These are phyloP conservation scores for Microdon myrmicae DNA, from an alignment of 2,888 invertebrate genomes.

Conservation along the genomic window DNA sequence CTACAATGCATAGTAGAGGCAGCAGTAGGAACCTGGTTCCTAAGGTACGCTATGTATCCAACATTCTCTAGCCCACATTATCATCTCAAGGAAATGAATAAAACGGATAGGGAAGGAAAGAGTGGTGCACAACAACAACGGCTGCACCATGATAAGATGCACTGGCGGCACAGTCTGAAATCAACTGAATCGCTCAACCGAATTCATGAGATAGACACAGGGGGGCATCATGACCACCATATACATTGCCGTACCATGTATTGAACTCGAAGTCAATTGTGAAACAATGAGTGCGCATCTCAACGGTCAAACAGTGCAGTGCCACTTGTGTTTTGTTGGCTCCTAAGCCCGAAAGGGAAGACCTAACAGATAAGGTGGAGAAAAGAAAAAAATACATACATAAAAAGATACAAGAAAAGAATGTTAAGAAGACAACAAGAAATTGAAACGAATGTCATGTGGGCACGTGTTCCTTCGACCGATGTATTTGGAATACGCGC, in stretches of 20 bases:
- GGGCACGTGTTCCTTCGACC: slow-evolving; percentile 50
- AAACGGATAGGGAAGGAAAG: not conserved
- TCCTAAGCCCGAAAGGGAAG: slow-evolving; percentile 25
- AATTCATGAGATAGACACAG: slow-evolving; percentile 36
- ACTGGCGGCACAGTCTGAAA: slow-evolving; percentile 50
- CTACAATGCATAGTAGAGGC: slow-evolving; percentile 33
- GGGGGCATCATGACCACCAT: slow-evolving; percentile 20
- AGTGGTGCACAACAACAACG: not conserved
- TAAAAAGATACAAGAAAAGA: slow-evolving; percentile 34
- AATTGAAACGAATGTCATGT: slow-evolving; percentile 51
- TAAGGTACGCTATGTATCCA: slow-evolving; percentile 20
- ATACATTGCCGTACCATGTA: slow-evolving; percentile 43
- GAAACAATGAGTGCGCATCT: slow-evolving; percentile 48
- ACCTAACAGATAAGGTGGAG: slow-evolving; percentile 26
- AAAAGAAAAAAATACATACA: slow-evolving; percentile 4
- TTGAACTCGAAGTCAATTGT: slow-evolving; percentile 51
- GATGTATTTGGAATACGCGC: slow-evolving; percentile 46
- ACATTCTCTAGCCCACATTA: slow-evolving; percentile 42
- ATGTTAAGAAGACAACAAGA: slow-evolving; percentile 30
- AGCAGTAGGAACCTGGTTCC: slow-evolving; percentile 39
- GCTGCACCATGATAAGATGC: slow-evolving; percentile 46
- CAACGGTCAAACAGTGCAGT: slow-evolving; percentile 44
- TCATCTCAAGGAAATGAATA: slow-evolving; percentile 41
- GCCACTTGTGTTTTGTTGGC: too few relatives aligned
- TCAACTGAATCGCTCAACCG: slow-evolving; percentile 52